Evolutionary conservation across 2,797 vertebrate genomes (phyloP), one percentile per base, ranked within the genome.

Genomic region (Tragelaphus eurycerus): DNA sequence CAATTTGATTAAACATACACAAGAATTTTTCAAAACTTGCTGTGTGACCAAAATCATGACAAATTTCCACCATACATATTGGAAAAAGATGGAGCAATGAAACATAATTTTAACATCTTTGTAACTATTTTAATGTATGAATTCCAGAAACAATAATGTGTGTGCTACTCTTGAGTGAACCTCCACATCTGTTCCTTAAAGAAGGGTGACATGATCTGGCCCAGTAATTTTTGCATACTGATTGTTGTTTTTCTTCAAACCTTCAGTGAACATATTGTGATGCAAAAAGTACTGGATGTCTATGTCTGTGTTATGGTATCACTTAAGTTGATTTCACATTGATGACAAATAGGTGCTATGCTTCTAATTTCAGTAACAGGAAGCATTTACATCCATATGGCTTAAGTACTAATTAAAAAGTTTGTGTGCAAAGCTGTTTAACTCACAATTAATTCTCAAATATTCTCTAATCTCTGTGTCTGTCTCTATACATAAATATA

Each of bases 181-280:
- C 29, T 86, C 19, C 31, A 94, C 92, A 93, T 94, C 96, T 97
- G 93, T 64, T 95, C 23, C 78, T 96, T 90, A 83, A 87, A 93
- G 12, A 95, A 71, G 81, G 29, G 54, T 88, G 16, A 96, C 86
- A 46, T 11, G 59, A 96, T 94, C 90, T 89, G 85, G 34, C 48
- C 95, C 86, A 93, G 85, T 93, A 64, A 95, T 60, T 93, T 97
- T 97, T 96, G 81, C 55, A 59, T 6, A 54, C 46, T 4, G 71
- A 86, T 84, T 54, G 48, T 15, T 89, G 31, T 74, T 89, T 10
- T 38, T 93, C 43, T 54, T 95, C 54, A 83, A 95, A 96, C 90
- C 13, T 74, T 34, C 57, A 64, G 34, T 12, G 31, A 90, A 52
- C 27, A 90, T 88, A 90, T 54, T 96, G 50, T 31, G 87, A 38